phyloP scores from a whole-genome alignment of 2,797 vertebrate genomes.

The Scarus forsteni region DNA sequence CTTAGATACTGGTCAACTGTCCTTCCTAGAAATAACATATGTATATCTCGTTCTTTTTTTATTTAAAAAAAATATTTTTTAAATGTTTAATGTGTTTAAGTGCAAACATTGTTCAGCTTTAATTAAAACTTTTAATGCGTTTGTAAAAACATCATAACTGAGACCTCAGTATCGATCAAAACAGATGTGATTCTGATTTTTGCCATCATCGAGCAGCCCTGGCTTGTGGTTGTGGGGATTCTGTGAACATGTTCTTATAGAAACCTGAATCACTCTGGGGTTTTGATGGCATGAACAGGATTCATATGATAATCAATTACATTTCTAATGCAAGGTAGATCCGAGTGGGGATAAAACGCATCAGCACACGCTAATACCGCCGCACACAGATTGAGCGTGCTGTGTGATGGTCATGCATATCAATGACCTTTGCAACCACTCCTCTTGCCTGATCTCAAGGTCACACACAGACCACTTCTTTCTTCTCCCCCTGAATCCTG shows the following conservation, averaged over 20 bases:
- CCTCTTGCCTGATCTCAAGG: constrained; percentile 67
- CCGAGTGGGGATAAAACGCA: constrained; percentile 50
- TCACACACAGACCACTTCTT: constrained; percentile 58
- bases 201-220: no score
- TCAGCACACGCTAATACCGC: constrained; percentile 32
- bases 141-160: no score
- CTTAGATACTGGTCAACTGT: no score
- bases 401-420: constrained; percentile 61
- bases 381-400: constrained; percentile 38
- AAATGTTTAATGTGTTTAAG: no score
- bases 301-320: constrained; percentile 67
- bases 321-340: constrained; percentile 55
- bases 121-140: no score
- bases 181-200: no score
- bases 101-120: no score
- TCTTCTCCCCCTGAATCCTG: constrained; percentile 38
- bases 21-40: no score
- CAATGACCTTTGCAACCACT: constrained; percentile 69
- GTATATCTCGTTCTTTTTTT: no score
- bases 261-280: constrained; percentile 34
- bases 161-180: no score
- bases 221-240: constrained; percentile 25
- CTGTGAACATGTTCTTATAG: constrained; percentile 46
- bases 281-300: constrained; percentile 51
- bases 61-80: no score